Percentiles rank a stretch among this genome's conserved stretches.
These are phyloP conservation scores for Diaperis boleti DNA, from an alignment of 2,888 invertebrate species.

Conservation along the genomic window DNA sequence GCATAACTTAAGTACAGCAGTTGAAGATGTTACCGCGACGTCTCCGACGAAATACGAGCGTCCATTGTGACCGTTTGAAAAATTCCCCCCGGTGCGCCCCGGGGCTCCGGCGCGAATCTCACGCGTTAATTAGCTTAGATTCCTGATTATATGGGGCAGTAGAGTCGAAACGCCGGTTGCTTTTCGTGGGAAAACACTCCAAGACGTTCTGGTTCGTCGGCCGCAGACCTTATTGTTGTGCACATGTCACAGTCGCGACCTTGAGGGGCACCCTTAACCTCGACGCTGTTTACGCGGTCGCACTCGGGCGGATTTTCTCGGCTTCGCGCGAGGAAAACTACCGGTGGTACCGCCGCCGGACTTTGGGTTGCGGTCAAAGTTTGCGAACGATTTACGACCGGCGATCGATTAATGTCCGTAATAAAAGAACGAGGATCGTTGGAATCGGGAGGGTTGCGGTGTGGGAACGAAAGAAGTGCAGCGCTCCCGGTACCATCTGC, in stretches of 20 bases:
- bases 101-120: slow-evolving; percentile 23
- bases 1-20: slow-evolving; percentile 35
- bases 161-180: slow-evolving; percentile 53
- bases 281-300: slow-evolving; percentile 40
- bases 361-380: not conserved
- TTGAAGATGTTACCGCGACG: slow-evolving; percentile 20
- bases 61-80: slow-evolving; percentile 26
- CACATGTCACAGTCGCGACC: slow-evolving; percentile 55
- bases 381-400: slow-evolving; percentile 9
- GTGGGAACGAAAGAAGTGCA: slow-evolving; percentile 48
- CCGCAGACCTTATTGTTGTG: slow-evolving; percentile 58
- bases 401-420: slow-evolving; percentile 31
- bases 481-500: slow-evolving; percentile 50
- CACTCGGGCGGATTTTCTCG: slow-evolving; percentile 36
- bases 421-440: slow-evolving; percentile 38
- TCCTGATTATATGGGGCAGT: slow-evolving; percentile 62
- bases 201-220: slow-evolving; percentile 60
- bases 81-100: slow-evolving; percentile 1
- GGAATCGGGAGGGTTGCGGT: slow-evolving; percentile 40
- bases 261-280: slow-evolving; percentile 54
- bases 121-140: slow-evolving; percentile 38
- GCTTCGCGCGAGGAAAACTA: slow-evolving; percentile 28
- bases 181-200: slow-evolving; percentile 60
- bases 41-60: too few relatives aligned
- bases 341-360: not conserved